Conservation (phyloP, 2,797 vertebrate species). For the Sternotherus odoratus region DNA sequence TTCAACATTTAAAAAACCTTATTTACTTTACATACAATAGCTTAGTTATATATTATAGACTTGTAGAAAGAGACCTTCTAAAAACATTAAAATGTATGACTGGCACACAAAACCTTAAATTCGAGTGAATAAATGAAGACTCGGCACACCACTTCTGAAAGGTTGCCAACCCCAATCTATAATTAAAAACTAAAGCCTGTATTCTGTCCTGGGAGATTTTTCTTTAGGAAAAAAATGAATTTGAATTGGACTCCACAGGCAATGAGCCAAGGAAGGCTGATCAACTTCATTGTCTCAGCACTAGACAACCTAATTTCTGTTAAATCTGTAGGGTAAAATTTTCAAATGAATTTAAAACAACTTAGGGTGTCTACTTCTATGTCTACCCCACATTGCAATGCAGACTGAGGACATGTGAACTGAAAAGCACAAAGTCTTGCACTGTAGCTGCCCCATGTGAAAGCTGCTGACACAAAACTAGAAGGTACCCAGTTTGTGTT, state of each 20-base stretch:
- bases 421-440: not conserved
- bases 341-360: not conserved
- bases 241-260: not conserved
- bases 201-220: not conserved
- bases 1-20: too few relatives aligned
- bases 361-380: not conserved
- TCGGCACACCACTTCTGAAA: too few relatives aligned
- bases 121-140: too few relatives aligned
- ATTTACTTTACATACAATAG: too few relatives aligned
- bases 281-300: not conserved
- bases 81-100: too few relatives aligned
- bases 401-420: not conserved
- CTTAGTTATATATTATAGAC: too few relatives aligned
- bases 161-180: not conserved
- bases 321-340: not conserved
- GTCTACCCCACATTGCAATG: not conserved
- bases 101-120: too few relatives aligned
- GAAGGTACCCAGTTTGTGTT: not conserved
- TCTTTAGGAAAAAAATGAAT: not conserved
- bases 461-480: not conserved
- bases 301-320: not conserved
- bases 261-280: not conserved
- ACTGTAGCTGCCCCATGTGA: not conserved
- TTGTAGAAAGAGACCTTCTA: too few relatives aligned
- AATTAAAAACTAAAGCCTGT: not conserved